Conservation (phyloP, 2,888 invertebrate genomes). For the Aromia moschata region DNA sequence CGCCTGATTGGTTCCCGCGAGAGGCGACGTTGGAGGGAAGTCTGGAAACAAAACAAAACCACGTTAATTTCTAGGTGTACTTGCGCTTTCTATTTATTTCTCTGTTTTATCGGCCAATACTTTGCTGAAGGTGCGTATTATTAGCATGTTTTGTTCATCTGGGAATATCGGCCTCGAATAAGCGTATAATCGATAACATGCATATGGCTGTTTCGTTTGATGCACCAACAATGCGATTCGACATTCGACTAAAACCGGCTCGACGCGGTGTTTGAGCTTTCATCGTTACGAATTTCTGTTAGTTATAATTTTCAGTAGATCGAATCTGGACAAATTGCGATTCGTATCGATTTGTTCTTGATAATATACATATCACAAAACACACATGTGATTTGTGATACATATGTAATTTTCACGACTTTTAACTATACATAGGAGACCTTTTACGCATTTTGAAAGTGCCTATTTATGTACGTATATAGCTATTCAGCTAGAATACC, state of each 20-base stretch:
- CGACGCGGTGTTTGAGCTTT: neutral
- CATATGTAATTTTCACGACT: no score
- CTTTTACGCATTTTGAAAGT: no score
- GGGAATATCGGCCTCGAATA: neutral
- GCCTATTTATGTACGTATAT: no score
- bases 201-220: no score
- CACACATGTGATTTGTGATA: neutral
- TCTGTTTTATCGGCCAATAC: neutral
- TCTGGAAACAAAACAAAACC: constrained; percentile 20
- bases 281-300: neutral
- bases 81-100: neutral
- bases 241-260: no score
- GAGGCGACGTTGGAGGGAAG: constrained; percentile 10
- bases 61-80: constrained; percentile 3
- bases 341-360: neutral
- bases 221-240: no score
- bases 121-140: neutral
- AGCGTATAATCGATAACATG: no score
- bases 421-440: no score
- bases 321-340: neutral
- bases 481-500: no score
- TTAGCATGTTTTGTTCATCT: neutral
- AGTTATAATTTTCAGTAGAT: neutral
- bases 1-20: constrained; percentile 1
- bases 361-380: neutral